These are phyloP conservation scores for Eueides isabella DNA, from an alignment of 1,140 invertebrate genomes.

Conservation along the genomic window DNA sequence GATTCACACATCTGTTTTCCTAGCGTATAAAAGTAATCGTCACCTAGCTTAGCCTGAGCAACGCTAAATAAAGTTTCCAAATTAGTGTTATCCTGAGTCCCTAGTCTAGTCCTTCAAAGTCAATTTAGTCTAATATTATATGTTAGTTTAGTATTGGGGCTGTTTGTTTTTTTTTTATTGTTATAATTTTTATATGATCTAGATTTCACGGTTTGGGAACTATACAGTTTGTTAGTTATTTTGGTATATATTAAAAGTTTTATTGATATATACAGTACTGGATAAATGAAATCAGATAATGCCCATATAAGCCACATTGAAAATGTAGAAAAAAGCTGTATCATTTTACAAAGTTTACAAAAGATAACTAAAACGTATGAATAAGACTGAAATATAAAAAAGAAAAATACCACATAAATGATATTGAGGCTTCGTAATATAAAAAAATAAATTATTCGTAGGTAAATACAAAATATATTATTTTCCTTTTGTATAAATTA, in stretches of 20 bases:
- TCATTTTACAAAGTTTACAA: too few species aligned
- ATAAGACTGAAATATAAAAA: too few species aligned
- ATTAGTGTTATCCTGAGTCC: conserved; percentile 4
- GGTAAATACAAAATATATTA: neutral
- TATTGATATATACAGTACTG: too few species aligned
- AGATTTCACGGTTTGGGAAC: neutral
- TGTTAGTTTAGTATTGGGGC: neutral
- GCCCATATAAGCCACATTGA: too few species aligned
- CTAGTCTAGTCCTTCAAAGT: neutral
- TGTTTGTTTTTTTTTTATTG: neutral
- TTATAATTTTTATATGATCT: neutral
- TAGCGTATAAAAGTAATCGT: conserved; percentile 35
- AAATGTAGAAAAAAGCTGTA: too few species aligned
- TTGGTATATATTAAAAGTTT: too few species aligned
- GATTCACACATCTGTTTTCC: neutral
- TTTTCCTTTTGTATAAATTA: neutral
- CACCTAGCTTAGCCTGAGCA: conserved; percentile 28
- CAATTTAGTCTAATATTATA: neutral
- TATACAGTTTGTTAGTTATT: too few species aligned
- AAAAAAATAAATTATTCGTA: neutral
- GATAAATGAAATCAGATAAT: too few species aligned
- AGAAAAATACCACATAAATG: too few species aligned
- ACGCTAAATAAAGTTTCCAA: conserved; percentile 14
- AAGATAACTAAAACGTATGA: too few species aligned
- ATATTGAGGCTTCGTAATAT: neutral